Evolutionary conservation across 2,888 invertebrate species (phyloP).

Genomic region (Pyrocoelia pectoralis): DNA sequence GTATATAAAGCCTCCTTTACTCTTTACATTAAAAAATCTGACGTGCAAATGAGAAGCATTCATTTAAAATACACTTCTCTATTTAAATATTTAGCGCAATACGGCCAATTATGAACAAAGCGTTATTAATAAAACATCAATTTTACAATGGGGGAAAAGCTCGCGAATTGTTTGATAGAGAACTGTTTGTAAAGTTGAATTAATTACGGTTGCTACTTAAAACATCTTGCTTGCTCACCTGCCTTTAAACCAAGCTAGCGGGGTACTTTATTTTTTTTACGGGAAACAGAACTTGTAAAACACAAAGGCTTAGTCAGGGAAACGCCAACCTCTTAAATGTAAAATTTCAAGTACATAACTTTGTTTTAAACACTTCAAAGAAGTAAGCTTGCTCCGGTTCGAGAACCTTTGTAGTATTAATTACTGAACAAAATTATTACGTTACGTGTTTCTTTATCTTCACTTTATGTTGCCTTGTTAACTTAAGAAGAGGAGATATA

Average conservation of each 20-base stretch:
- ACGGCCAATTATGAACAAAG: neutral
- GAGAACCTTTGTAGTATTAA: slow-evolving; percentile 3
- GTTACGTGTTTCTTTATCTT: neutral
- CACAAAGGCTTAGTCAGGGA: slow-evolving; percentile 9
- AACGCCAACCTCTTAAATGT: slow-evolving; percentile 9
- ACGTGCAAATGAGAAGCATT: neutral
- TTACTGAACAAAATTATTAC: neutral
- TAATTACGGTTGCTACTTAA: neutral
- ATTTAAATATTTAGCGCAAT: neutral
- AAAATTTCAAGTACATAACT: slow-evolving; percentile 15
- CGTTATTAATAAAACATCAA: neutral
- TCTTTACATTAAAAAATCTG: too few species aligned
- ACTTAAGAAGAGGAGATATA: slow-evolving; percentile 1
- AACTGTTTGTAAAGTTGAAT: neutral
- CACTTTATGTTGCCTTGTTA: neutral
- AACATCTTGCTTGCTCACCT: neutral
- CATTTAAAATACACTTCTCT: neutral
- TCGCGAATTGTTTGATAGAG: neutral
- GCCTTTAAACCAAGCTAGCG: neutral
- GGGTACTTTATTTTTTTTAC: slow-evolving; percentile 5
- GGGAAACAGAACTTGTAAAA: slow-evolving; percentile 4
- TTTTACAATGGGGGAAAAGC: neutral
- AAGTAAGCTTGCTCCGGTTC: slow-evolving; percentile 7
- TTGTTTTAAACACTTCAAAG: slow-evolving; percentile 16
- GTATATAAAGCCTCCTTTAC: too few species aligned